phyloP scores from a whole-genome alignment of 1,140 invertebrate genomes.

The Caligus rogercresseyi region DNA sequence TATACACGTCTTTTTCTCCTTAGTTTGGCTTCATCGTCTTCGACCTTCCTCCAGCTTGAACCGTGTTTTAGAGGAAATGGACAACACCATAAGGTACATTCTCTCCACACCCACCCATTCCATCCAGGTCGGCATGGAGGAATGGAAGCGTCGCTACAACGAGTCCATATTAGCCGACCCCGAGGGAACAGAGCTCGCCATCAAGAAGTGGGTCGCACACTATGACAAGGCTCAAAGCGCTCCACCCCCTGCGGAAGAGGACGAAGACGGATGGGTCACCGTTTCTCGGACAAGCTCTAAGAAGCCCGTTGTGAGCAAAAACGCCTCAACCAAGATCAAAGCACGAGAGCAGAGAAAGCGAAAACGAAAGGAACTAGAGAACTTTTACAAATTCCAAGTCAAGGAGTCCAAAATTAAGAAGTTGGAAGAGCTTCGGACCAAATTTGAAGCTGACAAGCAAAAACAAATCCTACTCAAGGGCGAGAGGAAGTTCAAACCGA shows the following conservation, averaged over 20 bases:
- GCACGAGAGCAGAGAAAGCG: slow-evolving; percentile 2
- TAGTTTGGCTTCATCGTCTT: background rate
- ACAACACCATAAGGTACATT: background rate
- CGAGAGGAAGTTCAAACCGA: slow-evolving; percentile 10
- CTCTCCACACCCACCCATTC: background rate
- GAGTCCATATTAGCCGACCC: background rate
- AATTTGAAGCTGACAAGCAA: slow-evolving; percentile 1
- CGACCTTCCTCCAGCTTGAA: background rate
- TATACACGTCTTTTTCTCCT: background rate
- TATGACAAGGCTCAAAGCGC: background rate
- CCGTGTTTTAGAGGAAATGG: background rate
- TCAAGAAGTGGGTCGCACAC: background rate
- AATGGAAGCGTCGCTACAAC: background rate
- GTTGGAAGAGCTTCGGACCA: background rate
- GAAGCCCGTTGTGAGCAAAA: background rate
- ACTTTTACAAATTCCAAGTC: slow-evolving; percentile 16
- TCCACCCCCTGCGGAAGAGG: background rate
- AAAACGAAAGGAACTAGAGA: slow-evolving; percentile 6
- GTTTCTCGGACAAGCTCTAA: background rate
- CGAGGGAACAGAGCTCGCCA: background rate
- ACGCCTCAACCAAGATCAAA: background rate
- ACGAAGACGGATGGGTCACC: slow-evolving; percentile 13
- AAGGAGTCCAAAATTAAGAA: slow-evolving; percentile 7
- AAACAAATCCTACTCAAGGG: background rate
- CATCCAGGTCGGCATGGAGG: background rate